Conservation (phyloP, 2,113 vertebrate genomes). For the Cricetomys ansorgei region DNA sequence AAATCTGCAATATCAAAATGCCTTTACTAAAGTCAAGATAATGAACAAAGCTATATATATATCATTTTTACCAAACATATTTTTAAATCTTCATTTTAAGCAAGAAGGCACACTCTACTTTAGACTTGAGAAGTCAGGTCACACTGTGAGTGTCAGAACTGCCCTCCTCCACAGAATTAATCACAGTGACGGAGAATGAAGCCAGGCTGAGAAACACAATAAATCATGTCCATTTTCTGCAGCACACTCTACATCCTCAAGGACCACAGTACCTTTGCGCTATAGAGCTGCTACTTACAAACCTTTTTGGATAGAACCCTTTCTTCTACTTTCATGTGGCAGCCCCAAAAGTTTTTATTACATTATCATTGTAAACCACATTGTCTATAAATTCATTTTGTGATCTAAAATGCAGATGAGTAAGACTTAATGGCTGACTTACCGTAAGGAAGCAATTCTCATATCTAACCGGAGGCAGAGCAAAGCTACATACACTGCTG, state of each 20-base stretch:
- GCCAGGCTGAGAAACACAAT: neutral
- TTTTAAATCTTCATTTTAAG: constrained; percentile 19
- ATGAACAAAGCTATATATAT: constrained; percentile 12
- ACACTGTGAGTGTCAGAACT: neutral
- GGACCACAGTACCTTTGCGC: neutral
- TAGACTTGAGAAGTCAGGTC: constrained; percentile 38
- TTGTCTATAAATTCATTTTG: neutral
- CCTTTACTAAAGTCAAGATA: neutral
- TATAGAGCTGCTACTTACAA: neutral
- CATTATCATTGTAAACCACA: neutral
- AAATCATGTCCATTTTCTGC: neutral
- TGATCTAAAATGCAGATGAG: neutral
- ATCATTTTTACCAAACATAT: neutral
- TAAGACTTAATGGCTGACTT: neutral
- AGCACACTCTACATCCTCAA: neutral
- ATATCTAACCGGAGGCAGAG: neutral
- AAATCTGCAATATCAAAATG: constrained; percentile 42
- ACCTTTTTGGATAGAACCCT: neutral
- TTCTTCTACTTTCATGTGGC: constrained; percentile 11
- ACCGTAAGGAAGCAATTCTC: neutral
- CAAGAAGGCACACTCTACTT: neutral
- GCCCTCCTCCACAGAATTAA: neutral
- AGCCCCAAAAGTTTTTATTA: neutral
- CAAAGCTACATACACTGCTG: neutral
- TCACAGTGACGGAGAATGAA: neutral